phyloP scores from a whole-genome alignment of 2,113 vertebrate species.

The Zosterops pallidus region DNA sequence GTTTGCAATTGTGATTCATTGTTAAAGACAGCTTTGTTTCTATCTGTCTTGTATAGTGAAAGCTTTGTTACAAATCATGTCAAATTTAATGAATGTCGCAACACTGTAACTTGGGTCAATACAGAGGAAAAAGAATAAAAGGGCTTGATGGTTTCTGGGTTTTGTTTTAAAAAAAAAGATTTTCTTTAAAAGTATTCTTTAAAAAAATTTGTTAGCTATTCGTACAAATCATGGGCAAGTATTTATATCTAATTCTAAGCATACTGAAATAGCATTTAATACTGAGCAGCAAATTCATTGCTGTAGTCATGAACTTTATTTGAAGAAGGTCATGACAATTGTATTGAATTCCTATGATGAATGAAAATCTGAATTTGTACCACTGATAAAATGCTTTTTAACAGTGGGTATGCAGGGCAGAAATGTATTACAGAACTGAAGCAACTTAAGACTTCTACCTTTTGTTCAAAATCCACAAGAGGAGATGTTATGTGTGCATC shows the following conservation, averaged over 20 bases:
- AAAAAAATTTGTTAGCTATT: not conserved
- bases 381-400: not conserved
- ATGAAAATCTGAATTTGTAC: not conserved
- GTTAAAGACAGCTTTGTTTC: constrained; percentile 27
- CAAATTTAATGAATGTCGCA: not conserved
- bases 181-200: not conserved
- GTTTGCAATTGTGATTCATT: constrained; percentile 13
- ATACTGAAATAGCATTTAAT: not conserved
- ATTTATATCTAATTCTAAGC: not conserved
- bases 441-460: not conserved
- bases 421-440: not conserved
- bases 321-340: not conserved
- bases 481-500: not conserved
- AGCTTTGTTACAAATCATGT: not conserved
- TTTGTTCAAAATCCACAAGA: not conserved
- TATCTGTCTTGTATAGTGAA: constrained; percentile 14
- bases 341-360: not conserved
- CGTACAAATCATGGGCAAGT: not conserved
- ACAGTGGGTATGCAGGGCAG: not conserved
- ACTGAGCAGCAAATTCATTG: not conserved
- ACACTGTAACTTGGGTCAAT: not conserved
- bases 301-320: not conserved
- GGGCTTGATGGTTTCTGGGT: not conserved
- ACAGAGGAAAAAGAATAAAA: not conserved
- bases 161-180: not conserved